Percentiles rank a stretch among this genome's conserved stretches.
These are phyloP conservation scores for Callochromis pleurospilus DNA, from an alignment of 2,113 vertebrate genomes.

Conservation along the genomic window DNA sequence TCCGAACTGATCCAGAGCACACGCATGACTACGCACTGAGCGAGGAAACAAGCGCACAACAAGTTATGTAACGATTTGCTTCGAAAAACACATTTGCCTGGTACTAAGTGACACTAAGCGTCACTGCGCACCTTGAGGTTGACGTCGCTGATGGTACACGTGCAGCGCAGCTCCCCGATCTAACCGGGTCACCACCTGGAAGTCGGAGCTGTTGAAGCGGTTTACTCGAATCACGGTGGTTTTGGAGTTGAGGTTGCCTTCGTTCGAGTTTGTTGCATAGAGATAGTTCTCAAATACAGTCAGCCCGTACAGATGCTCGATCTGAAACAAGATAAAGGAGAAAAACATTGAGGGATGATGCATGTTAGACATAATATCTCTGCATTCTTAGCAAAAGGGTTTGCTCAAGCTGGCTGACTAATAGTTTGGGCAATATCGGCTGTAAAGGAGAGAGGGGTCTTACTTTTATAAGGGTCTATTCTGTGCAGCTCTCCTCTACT, in stretches of 20 bases:
- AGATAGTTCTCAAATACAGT: constrained; percentile 97
- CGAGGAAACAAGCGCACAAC: neutral
- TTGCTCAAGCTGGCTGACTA: neutral
- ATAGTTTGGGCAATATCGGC: neutral
- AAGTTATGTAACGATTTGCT: neutral
- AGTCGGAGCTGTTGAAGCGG: constrained; percentile 93
- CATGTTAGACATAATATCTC: neutral
- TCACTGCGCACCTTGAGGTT: constrained; percentile 81
- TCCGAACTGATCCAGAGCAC: constrained; percentile 83
- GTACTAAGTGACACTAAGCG: too few relatives aligned
- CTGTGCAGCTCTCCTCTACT: constrained; percentile 10
- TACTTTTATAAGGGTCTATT: constrained; percentile 24
- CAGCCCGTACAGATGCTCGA: constrained; percentile 89
- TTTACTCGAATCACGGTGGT: constrained; percentile 94
- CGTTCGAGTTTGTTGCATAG: constrained; percentile 94
- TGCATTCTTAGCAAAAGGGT: neutral
- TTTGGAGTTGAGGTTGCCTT: constrained; percentile 92
- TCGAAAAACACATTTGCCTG: neutral
- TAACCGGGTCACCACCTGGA: constrained; percentile 89
- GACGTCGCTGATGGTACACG: constrained; percentile 93
- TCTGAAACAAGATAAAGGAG: constrained; percentile 60
- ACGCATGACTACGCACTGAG: constrained; percentile 91
- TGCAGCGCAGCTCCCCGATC: constrained; percentile 91
- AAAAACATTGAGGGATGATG: neutral
- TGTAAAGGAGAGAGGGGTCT: constrained; percentile 4